These are phyloP conservation scores for Litocranius walleri DNA, from an alignment of 2,113 vertebrate species.

Conservation along the genomic window DNA sequence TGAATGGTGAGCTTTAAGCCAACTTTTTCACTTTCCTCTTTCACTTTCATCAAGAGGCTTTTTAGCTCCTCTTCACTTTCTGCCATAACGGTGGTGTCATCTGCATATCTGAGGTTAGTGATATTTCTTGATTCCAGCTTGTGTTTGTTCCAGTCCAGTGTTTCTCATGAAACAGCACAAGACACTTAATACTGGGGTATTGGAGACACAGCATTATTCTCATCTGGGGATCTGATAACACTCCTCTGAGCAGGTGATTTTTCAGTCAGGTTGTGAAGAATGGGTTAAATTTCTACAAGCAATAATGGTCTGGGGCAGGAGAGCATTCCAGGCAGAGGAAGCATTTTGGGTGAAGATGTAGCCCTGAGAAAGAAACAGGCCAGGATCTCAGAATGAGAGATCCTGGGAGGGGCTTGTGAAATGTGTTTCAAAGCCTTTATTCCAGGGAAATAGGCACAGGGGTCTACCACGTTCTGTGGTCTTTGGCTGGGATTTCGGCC, in stretches of 20 bases:
- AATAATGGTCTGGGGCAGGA: not conserved
- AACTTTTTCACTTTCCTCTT: no score
- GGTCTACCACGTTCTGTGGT: not conserved
- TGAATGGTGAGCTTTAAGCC: no score
- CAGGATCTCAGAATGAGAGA: not conserved
- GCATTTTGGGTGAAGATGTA: not conserved
- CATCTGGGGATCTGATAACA: not conserved
- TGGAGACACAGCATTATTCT: not conserved
- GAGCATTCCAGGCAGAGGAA: not conserved
- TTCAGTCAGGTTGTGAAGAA: not conserved
- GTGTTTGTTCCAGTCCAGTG: no score
- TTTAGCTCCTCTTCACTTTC: no score
- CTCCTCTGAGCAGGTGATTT: not conserved
- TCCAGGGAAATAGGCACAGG: not conserved
- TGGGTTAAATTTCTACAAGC: not conserved
- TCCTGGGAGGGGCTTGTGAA: not conserved
- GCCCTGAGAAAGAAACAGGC: not conserved
- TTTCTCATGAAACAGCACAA: not conserved
- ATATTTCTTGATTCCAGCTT: no score
- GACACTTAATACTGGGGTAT: no score
- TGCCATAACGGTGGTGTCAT: no score
- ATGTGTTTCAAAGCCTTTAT: not conserved
- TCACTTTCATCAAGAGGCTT: no score
- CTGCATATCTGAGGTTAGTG: no score
- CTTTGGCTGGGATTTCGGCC: not conserved